Evolutionary conservation across 2,888 invertebrate genomes (phyloP), one percentile per base, ranked within the genome.

Genomic region (Deilephila porcellus): DNA sequence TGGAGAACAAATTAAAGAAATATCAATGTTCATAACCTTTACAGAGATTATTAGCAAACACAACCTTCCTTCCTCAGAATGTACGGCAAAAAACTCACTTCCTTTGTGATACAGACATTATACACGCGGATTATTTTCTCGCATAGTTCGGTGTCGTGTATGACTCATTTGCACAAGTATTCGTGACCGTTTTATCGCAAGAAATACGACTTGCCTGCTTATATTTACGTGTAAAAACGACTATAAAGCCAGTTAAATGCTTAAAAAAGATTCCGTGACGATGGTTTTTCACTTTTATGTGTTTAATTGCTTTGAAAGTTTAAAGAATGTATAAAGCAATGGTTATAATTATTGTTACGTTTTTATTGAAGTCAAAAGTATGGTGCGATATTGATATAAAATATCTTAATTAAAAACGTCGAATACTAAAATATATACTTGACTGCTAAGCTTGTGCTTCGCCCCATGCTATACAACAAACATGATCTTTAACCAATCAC

Each of bases 91-190:
- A 72, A 72, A 59, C 19, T 14, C 34, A 73, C 45, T 70, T 73
- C 60, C 70, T 73, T 70, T n/a, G 20, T 73, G n/a, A 73, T 75
- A 71, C 73, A 74, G 71, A 70, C 73, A 77, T 81, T 77, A 75
- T 74, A 74, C 74, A 76, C 72, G 73, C 72, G 71, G 70, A 62
- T 80, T 77, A 76, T 73, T 74, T 76, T 78, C 77, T 77, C 76
- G 74, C 74, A 63, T 74, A 74, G 75, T 76, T 79, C 76, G 71
- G 64, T 71, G 75, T 81, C 73, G 79, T 78, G 82, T 82, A 81
- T 75, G 74, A 79, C 73, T 78, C 80, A 84, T 85, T 81, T 82
- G 78, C 82, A 83, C 81, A 80, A 85, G 77, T 80, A 77, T 80
- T 80, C 74, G 73, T 76, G 73, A 75, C 76, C 81, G 83, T 83